Conservation (phyloP, 2,113 vertebrate genomes). For the Erinaceus europaeus region DNA sequence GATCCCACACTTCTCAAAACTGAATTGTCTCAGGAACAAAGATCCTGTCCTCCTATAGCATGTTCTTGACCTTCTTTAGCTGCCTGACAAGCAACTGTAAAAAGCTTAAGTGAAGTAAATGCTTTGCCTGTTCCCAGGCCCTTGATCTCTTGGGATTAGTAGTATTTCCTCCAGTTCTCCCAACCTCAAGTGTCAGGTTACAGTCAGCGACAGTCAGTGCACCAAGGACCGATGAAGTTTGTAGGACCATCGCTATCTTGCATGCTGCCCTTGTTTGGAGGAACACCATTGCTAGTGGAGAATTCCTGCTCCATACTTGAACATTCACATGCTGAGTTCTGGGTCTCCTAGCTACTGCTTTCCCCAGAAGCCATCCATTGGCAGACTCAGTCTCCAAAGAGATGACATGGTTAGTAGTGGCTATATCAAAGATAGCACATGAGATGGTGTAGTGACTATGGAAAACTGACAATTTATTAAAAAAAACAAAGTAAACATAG, state of each 20-base stretch:
- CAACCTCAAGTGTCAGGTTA: not conserved
- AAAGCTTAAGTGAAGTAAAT: not conserved
- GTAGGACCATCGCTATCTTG: not conserved
- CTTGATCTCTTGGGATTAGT: not conserved
- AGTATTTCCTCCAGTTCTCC: not conserved
- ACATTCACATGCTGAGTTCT: not conserved
- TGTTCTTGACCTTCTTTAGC: not conserved
- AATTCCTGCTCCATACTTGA: not conserved
- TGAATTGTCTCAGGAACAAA: conserved; percentile 1
- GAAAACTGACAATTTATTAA: not conserved
- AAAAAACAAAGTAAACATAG: not conserved
- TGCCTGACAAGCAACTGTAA: not conserved
- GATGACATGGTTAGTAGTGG: not conserved
- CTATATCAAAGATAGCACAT: not conserved
- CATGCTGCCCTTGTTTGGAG: not conserved
- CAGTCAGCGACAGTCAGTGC: not conserved
- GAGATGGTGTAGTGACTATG: not conserved
- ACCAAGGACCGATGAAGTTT: not conserved
- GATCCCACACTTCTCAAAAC: not conserved
- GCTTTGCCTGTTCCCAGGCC: not conserved
- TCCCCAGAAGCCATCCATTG: not conserved
- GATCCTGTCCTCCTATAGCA: not conserved
- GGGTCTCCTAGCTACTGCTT: not conserved
- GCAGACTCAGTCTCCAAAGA: not conserved
- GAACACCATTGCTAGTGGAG: not conserved